Conservation (phyloP, 2,797 vertebrate genomes). For the Sternarchorhynchus goeldii region DNA sequence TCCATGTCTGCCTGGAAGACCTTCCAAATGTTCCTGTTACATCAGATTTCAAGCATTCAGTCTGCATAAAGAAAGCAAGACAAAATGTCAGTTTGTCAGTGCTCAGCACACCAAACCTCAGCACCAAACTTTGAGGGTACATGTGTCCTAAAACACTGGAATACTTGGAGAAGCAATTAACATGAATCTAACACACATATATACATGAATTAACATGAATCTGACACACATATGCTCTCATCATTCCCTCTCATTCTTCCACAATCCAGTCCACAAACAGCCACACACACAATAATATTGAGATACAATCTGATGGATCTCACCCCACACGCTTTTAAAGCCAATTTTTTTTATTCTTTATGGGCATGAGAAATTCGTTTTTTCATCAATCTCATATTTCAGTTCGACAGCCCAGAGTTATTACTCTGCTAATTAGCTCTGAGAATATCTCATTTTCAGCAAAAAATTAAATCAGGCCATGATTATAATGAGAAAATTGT, state of each 20-base stretch:
- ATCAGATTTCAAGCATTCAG: too few relatives aligned
- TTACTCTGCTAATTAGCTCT: constrained; percentile 77
- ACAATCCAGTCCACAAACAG: constrained; percentile 34
- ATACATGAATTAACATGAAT: not conserved
- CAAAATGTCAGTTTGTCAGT: too few relatives aligned
- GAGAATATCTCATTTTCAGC: constrained; percentile 73
- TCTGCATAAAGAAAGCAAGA: too few relatives aligned
- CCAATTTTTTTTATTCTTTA: constrained; percentile 46
- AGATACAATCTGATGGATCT: constrained; percentile 62
- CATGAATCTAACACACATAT: too few relatives aligned
- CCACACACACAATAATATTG: constrained; percentile 57
- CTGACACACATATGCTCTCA: not conserved
- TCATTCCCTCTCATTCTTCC: constrained; percentile 28
- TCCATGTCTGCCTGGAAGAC: not conserved
- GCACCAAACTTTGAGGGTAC: not conserved
- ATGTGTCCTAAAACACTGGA: not conserved
- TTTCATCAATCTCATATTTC: constrained; percentile 71
- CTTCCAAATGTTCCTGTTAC: not conserved
- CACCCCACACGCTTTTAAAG: constrained; percentile 55
- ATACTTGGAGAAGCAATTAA: not conserved
- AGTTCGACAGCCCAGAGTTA: constrained; percentile 70
- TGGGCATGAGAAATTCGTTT: constrained; percentile 65
- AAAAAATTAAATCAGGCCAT: constrained; percentile 74
- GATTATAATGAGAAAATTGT: constrained; percentile 77
- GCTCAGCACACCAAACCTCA: not conserved